These are phyloP conservation scores for Stichodactyla helianthus DNA, from an alignment of 64 coral and sea anemone genomes.

Conservation along the genomic window DNA sequence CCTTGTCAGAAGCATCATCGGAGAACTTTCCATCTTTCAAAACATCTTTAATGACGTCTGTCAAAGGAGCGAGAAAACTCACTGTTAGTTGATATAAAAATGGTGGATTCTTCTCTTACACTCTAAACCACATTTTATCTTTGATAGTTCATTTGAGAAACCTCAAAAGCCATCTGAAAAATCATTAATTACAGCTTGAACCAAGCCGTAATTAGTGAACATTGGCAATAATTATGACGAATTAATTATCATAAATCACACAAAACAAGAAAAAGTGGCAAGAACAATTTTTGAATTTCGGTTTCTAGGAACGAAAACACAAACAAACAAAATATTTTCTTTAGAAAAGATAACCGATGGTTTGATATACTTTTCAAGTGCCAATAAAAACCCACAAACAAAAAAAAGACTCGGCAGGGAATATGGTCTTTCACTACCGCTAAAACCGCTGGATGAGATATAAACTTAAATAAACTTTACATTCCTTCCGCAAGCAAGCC, in stretches of 20 bases:
- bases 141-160: not conserved
- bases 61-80: not conserved
- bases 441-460: not conserved
- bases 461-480: not conserved
- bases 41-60: not conserved
- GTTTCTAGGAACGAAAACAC: not conserved
- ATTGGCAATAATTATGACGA: not conserved
- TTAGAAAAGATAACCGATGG: not conserved
- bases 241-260: not conserved
- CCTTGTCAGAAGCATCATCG: not conserved
- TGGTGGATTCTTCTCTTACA: no score
- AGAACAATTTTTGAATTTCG: not conserved
- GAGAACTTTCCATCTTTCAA: not conserved
- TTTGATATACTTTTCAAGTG: not conserved
- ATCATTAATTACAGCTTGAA: not conserved
- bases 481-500: not conserved
- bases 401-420: not conserved
- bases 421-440: not conserved
- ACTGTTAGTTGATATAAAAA: no score
- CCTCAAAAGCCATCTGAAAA: not conserved
- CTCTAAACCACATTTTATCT: not conserved
- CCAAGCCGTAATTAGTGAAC: not conserved
- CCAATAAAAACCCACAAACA: slow-evolving; percentile 5
- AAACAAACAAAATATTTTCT: not conserved
- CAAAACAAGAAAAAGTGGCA: not conserved